Conservation (phyloP, 37 sponge, comb jelly and placozoan genomes). For the Chondrosia reniformis region DNA sequence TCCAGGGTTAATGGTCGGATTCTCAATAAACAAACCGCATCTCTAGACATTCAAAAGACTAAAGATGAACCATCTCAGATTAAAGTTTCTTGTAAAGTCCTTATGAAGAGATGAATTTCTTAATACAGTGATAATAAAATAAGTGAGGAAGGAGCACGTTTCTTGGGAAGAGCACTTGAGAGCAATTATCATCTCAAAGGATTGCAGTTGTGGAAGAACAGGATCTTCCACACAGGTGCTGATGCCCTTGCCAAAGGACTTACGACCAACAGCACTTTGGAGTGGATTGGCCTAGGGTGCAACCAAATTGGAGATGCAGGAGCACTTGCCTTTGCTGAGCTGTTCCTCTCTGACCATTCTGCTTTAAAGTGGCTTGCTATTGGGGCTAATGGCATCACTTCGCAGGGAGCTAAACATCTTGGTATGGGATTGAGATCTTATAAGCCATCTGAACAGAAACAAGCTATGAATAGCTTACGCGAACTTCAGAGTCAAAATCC, state of each 20-base stretch:
- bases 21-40: no score
- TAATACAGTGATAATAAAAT: constrained; percentile 48
- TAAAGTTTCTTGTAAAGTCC: no score
- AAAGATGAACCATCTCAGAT: no score
- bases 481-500: constrained; percentile 9
- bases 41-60: no score
- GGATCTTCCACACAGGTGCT: constrained; percentile 57
- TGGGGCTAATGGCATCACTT: constrained; percentile 65
- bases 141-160: constrained; percentile 48
- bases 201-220: constrained; percentile 67
- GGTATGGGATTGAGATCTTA: constrained; percentile 30
- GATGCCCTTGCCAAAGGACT: constrained; percentile 63
- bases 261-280: constrained; percentile 38
- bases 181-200: constrained; percentile 46
- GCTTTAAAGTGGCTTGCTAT: constrained; percentile 55
- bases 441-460: not conserved
- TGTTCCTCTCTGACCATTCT: constrained; percentile 32
- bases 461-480: not conserved
- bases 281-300: constrained; percentile 76
- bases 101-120: no score
- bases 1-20: no score
- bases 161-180: constrained; percentile 40
- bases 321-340: constrained; percentile 41
- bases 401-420: constrained; percentile 44
- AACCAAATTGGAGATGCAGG: constrained; percentile 70